Evolutionary conservation across 1,140 invertebrate genomes (phyloP).

Genomic region (Psix sp.): DNA sequence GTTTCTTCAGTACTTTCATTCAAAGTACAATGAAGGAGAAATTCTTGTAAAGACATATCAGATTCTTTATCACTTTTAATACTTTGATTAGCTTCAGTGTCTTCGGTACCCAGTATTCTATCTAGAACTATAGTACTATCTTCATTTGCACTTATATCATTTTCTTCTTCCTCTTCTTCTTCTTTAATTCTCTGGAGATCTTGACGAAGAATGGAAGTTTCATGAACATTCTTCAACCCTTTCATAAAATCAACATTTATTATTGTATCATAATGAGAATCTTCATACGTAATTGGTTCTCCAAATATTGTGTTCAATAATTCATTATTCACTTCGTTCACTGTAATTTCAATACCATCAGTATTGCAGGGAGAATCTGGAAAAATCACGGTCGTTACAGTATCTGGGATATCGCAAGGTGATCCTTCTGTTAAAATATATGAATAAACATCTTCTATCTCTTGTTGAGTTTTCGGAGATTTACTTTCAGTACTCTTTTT

Average conservation of each 20-base stretch:
- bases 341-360: slow-evolving; percentile 52
- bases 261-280: slow-evolving; percentile 7
- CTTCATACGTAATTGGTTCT: slow-evolving; percentile 40
- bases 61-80: slow-evolving; percentile 34
- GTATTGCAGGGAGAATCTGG: slow-evolving; percentile 49
- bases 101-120: slow-evolving; percentile 46
- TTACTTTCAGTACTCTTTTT: background rate
- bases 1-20: slow-evolving; percentile 59
- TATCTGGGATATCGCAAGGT: slow-evolving; percentile 72
- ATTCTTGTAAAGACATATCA: slow-evolving; percentile 46
- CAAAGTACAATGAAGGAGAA: slow-evolving; percentile 46
- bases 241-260: slow-evolving; percentile 55
- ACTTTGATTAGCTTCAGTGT: slow-evolving; percentile 14
- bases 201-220: slow-evolving; percentile 55
- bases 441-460: slow-evolving; percentile 33
- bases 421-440: slow-evolving; percentile 73
- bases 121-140: slow-evolving; percentile 54
- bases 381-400: slow-evolving; percentile 72
- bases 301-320: slow-evolving; percentile 47
- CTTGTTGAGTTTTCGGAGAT: background rate
- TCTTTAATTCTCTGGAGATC: slow-evolving; percentile 67
- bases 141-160: slow-evolving; percentile 49
- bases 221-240: slow-evolving; percentile 45
- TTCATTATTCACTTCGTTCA: slow-evolving; percentile 44
- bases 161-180: slow-evolving; percentile 60